Evolutionary conservation across 2,888 invertebrate species (phyloP), one percentile per base, ranked within the genome.

Genomic region (Carabus problematicus): DNA sequence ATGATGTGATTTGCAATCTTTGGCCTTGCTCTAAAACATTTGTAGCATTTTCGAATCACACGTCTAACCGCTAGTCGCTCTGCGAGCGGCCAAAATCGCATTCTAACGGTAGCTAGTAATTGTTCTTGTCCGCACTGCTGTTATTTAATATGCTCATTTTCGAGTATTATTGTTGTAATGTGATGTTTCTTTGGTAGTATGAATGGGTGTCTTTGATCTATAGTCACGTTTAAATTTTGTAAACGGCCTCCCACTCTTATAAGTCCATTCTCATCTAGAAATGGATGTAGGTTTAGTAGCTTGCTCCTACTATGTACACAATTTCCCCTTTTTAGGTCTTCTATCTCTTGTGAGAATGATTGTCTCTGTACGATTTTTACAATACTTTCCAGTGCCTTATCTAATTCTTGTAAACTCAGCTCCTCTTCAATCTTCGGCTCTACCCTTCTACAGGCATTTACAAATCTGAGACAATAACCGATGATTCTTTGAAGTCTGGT

Each of bases 1-100:
- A 63, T 63, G 19, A 63, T 12, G 6, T 63, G 39, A 6, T 45
- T 49, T n/a, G 47, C 8, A 8, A 52, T 1, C 39, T 8, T 39
- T 16, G 45, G 61, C 47, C 19, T 61, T 8, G 11, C 8, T 61
- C 19, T 61, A 12, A 61, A 61, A 29, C 61, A 61, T 9, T 29
- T 29, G 0, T 76, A 67, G 71, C 80, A 81, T 2, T 72, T 71
- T 4, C 64, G 39, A 1, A 76, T 72, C 0, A 72, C 42, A 8
- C 61, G 66, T 29, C 74, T 68, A 0, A 76, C 74, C 8, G 71
- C 71, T 39, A 73, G 42, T 55, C 74, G 70, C 8, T 73, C 75
- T 3, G 73, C 71, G 1, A 77, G 59, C 1, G 79, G 75, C 78
- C 79, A 80, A 61, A 72, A 79, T 9, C 74, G 68, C 19, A 66